Conservation (phyloP, 2,888 invertebrate species). For the Drosophila differens region DNA sequence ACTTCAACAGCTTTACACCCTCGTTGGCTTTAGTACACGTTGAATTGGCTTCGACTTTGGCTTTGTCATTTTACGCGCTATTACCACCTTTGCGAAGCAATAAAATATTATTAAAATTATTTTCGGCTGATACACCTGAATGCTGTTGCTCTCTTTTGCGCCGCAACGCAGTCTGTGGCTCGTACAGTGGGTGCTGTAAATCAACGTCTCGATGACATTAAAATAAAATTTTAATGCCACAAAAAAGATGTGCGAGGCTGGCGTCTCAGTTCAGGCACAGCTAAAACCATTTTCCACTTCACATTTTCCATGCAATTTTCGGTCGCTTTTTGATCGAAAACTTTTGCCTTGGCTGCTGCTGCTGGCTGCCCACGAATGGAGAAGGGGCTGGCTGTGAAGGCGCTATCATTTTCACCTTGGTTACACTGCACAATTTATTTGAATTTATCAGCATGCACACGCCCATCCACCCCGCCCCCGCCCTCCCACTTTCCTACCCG, state of each 20-base stretch:
- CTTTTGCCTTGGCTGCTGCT: constrained; percentile 58
- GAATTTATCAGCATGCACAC: constrained; percentile 72
- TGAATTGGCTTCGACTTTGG: constrained; percentile 9
- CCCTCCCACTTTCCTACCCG: background rate
- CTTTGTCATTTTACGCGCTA: constrained; percentile 70
- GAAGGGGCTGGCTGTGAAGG: background rate
- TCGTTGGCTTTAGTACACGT: constrained; percentile 1
- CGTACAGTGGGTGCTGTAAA: constrained; percentile 73
- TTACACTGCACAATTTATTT: constrained; percentile 81
- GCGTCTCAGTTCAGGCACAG: constrained; percentile 34
- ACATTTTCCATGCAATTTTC: constrained; percentile 60
- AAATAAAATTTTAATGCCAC: constrained; percentile 84
- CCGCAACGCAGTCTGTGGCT: constrained; percentile 3
- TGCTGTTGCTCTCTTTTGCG: constrained; percentile 1
- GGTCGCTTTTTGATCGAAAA: constrained; percentile 69
- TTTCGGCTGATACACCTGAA: constrained; percentile 49
- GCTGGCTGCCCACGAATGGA: background rate
- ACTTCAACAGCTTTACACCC: background rate
- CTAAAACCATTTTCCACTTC: constrained; percentile 25
- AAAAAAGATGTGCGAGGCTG: constrained; percentile 30
- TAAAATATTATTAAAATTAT: constrained; percentile 85
- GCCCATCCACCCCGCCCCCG: constrained; percentile 17
- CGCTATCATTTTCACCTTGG: constrained; percentile 83
- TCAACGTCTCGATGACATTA: constrained; percentile 84
- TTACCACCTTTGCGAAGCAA: constrained; percentile 79